These are phyloP conservation scores for Drosophila leonis DNA, from an alignment of 2,888 invertebrate genomes.

Conservation along the genomic window DNA sequence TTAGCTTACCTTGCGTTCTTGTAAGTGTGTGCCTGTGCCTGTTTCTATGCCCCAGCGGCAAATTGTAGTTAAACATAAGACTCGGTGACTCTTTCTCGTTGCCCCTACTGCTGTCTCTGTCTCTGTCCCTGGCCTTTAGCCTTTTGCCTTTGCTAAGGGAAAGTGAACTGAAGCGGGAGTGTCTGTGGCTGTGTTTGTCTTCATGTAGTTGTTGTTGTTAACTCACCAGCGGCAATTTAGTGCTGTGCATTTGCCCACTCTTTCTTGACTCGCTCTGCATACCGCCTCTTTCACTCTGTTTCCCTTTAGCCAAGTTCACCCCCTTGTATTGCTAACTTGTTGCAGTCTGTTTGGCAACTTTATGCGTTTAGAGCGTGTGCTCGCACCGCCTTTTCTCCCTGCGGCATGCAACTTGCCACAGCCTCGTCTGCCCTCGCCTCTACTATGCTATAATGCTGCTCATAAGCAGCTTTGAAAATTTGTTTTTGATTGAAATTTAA, in stretches of 20 bases:
- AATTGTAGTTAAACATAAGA: constrained; percentile 69
- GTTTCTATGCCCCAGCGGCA: constrained; percentile 42
- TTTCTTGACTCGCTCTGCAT: not conserved
- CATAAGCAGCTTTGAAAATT: constrained; percentile 68
- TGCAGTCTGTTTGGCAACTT: constrained; percentile 56
- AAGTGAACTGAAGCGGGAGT: constrained; percentile 47
- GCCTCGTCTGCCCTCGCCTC: not conserved
- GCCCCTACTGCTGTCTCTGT: too few relatives aligned
- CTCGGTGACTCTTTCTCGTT: constrained; percentile 20
- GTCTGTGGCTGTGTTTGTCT: constrained; percentile 46
- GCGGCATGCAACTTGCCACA: constrained; percentile 41
- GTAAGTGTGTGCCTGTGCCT: not conserved
- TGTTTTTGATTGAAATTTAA: constrained; percentile 77
- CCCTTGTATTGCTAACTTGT: constrained; percentile 57
- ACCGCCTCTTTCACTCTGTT: not conserved
- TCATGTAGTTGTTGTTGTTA: constrained; percentile 28
- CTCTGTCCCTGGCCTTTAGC: not conserved
- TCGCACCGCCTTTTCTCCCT: constrained; percentile 7
- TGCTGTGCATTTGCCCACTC: constrained; percentile 42
- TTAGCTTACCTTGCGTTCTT: not conserved
- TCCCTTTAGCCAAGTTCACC: constrained; percentile 14
- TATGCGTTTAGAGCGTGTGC: constrained; percentile 43
- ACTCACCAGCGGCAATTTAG: constrained; percentile 67
- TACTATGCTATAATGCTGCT: constrained; percentile 5
- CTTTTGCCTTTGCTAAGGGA: constrained; percentile 23